phyloP scores from a whole-genome alignment of 1,140 invertebrate genomes.

The Bradysia coprophila region DNA sequence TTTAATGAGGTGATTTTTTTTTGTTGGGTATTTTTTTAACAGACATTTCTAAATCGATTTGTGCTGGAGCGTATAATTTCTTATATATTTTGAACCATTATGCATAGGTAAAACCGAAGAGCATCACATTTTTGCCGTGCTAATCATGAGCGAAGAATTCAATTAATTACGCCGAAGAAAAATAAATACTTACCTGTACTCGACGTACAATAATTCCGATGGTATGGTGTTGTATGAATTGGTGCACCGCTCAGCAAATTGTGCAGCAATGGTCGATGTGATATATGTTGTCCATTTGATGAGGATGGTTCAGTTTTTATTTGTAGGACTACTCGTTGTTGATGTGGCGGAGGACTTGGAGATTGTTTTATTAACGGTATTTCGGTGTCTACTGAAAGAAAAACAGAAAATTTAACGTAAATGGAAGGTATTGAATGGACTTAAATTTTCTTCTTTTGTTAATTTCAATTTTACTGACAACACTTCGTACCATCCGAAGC shows the following conservation, averaged over 20 bases:
- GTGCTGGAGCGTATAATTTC: too few relatives aligned
- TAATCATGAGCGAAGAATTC: too few relatives aligned
- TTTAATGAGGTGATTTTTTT: background rate
- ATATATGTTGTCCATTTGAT: slow-evolving; percentile 6
- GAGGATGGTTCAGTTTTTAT: slow-evolving; percentile 20
- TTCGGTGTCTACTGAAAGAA: slow-evolving; percentile 18
- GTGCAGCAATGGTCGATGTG: slow-evolving; percentile 21
- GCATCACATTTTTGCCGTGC: too few relatives aligned
- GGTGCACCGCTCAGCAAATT: slow-evolving; percentile 21
- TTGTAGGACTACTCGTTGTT: slow-evolving; percentile 13
- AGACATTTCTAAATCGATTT: too few relatives aligned
- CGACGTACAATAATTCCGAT: slow-evolving; percentile 22
- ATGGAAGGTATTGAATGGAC: slow-evolving; percentile 1
- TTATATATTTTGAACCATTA: too few relatives aligned
- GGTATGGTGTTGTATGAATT: slow-evolving; percentile 20
- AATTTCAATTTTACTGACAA: too few relatives aligned
- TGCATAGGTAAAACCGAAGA: too few relatives aligned
- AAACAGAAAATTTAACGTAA: slow-evolving; percentile 1
- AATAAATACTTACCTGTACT: slow-evolving; percentile 21
- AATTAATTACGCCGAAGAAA: too few relatives aligned
- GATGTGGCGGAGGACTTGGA: slow-evolving; percentile 20
- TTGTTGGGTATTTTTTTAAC: background rate
- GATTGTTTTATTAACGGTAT: slow-evolving; percentile 26
- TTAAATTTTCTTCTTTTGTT: too few relatives aligned
- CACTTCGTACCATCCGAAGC: too few relatives aligned